phyloP scores from a whole-genome alignment of 2,113 vertebrate species.

The Caretta caretta region DNA sequence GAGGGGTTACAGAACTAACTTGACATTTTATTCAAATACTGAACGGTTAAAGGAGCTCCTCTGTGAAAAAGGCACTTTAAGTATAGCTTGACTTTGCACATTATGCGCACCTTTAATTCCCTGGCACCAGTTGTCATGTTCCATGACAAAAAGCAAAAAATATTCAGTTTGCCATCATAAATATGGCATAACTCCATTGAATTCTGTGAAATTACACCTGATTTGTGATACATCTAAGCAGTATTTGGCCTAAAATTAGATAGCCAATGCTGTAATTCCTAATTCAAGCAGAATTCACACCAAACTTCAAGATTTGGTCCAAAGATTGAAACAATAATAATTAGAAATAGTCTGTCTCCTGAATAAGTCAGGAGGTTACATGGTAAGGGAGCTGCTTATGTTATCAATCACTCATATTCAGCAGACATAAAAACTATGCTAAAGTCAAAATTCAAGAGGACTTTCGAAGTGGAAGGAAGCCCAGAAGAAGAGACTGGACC shows the following conservation, averaged over 20 bases:
- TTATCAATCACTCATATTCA: fast-evolving
- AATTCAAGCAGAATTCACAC: not conserved
- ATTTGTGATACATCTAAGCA: fast-evolving
- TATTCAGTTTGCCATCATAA: not conserved
- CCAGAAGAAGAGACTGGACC: not conserved
- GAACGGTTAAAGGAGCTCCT: constrained; percentile 49
- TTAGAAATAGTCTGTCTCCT: not conserved
- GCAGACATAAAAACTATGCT: not conserved
- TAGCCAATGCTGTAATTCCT: fast-evolving
- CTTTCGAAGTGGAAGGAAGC: not conserved
- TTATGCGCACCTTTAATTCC: not conserved
- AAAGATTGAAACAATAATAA: not conserved
- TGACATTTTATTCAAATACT: constrained; percentile 14
- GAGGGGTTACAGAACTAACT: constrained; percentile 18
- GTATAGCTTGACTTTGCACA: constrained; percentile 32
- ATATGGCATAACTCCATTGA: not conserved
- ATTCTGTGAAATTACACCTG: fast-evolving
- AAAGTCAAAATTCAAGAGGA: fast-evolving
- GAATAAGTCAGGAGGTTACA: not conserved
- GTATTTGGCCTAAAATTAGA: fast-evolving
- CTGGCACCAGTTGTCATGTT: not conserved
- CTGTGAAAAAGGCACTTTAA: not conserved
- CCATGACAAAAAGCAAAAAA: not conserved
- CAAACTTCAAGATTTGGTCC: not conserved
- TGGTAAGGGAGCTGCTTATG: not conserved